A percentile compares a stretch with the other conserved stretches of the same genome.
Evolutionary conservation across 1,140 invertebrate genomes (phyloP).

Genomic region (Bombus sylvicola): DNA sequence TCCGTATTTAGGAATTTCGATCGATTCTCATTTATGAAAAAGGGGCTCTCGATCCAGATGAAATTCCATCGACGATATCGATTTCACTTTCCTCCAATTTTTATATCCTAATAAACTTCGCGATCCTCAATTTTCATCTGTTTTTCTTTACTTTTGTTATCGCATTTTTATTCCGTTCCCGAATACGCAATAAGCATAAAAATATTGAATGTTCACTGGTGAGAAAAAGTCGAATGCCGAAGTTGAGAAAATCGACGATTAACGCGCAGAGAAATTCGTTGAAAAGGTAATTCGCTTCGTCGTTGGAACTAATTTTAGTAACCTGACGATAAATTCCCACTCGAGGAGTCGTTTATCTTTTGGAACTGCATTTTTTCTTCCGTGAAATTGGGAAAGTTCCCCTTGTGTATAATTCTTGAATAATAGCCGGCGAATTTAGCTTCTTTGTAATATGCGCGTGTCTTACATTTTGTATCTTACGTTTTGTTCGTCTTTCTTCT

Average conservation of each 20-base stretch:
- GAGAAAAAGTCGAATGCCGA: no score
- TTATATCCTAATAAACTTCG: background rate
- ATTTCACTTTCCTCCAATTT: background rate
- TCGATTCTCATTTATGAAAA: background rate
- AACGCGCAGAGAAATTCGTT: background rate
- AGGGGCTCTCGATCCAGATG: no score
- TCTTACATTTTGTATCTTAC: background rate
- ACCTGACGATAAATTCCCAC: background rate
- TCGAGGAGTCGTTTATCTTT: background rate
- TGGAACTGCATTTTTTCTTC: background rate
- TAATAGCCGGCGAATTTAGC: background rate
- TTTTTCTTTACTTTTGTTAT: no score
- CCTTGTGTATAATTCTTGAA: no score
- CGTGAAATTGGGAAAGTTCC: conserved; percentile 30
- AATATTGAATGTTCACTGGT: no score
- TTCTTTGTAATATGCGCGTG: no score
- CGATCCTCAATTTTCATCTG: background rate
- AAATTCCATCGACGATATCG: background rate
- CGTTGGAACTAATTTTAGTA: no score
- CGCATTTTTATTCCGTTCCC: background rate
- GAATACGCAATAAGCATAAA: background rate
- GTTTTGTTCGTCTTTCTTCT: background rate
- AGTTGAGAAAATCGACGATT: background rate
- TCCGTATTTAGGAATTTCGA: background rate
- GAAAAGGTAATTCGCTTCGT: conserved; percentile 1